Evolutionary conservation across 2,888 invertebrate species (phyloP).

Genomic region (Pachymerium ferrugineum): DNA sequence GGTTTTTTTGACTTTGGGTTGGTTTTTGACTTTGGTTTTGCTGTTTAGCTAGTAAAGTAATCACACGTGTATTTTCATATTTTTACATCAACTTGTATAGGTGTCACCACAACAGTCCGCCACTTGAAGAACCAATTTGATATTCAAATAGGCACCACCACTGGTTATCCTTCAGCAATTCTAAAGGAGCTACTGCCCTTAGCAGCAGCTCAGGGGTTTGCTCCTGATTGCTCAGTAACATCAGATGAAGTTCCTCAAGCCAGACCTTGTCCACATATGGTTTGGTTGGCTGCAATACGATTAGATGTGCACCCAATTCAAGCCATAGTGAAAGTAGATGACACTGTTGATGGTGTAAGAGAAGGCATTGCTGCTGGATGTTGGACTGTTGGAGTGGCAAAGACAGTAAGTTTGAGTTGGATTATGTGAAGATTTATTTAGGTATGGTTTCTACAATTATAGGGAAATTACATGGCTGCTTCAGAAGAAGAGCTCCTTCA

Average conservation of each 20-base stretch:
- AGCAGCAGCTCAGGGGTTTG: slow-evolving; percentile 45
- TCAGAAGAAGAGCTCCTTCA: slow-evolving; percentile 41
- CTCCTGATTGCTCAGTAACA: slow-evolving; percentile 45
- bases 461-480: slow-evolving; percentile 47
- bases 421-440: neutral
- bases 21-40: too few relatives aligned
- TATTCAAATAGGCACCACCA: slow-evolving; percentile 44
- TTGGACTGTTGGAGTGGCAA: slow-evolving; percentile 48
- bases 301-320: slow-evolving; percentile 44
- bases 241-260: slow-evolving; percentile 47
- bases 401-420: slow-evolving; percentile 37
- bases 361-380: slow-evolving; percentile 48
- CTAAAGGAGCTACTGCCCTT: slow-evolving; percentile 43
- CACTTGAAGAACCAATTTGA: slow-evolving; percentile 39
- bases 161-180: slow-evolving; percentile 45
- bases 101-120: slow-evolving; percentile 42
- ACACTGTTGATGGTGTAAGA: slow-evolving; percentile 46
- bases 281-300: slow-evolving; percentile 47
- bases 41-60: too few relatives aligned
- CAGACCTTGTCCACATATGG: slow-evolving; percentile 48
- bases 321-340: slow-evolving; percentile 43
- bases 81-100: too few relatives aligned
- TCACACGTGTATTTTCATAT: too few relatives aligned
- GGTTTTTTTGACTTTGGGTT: too few relatives aligned
- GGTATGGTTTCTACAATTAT: slow-evolving; percentile 31